phyloP scores from a whole-genome alignment of 1,140 invertebrate genomes.

The Sinella curviseta region DNA sequence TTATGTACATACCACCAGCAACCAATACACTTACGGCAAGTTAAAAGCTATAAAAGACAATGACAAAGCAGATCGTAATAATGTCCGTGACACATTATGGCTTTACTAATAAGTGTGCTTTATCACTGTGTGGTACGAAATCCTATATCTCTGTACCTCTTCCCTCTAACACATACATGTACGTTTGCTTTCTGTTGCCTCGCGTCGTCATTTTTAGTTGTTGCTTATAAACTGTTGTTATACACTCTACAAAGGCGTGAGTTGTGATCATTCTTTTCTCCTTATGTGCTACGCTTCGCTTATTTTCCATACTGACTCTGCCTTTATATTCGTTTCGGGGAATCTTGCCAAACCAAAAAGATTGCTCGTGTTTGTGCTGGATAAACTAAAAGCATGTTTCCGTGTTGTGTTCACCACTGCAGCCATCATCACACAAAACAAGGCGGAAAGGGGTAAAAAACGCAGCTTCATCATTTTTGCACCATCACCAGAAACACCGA shows the following conservation, averaged over 20 bases:
- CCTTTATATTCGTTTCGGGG: conserved; percentile 1
- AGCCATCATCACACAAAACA: not conserved
- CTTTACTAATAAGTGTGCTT: conserved; percentile 7
- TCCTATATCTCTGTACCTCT: not conserved
- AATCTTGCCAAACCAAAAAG: not conserved
- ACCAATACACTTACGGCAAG: not conserved
- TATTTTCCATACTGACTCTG: not conserved
- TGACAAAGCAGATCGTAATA: conserved; percentile 20
- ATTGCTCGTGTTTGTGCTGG: not conserved
- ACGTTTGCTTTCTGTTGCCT: not conserved
- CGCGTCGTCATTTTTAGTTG: not conserved
- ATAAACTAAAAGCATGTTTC: not conserved
- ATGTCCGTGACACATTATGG: conserved; percentile 19
- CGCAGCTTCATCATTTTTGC: conserved; percentile 29
- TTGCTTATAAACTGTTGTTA: not conserved
- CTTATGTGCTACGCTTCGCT: conserved; percentile 22
- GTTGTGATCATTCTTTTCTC: conserved; percentile 20
- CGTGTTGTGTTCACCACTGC: not conserved
- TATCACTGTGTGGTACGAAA: not conserved
- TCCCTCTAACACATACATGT: not conserved
- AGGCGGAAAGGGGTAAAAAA: not conserved
- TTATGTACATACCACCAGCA: not conserved
- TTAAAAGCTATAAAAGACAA: conserved; percentile 21
- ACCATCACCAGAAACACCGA: not conserved
- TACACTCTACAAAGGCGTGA: not conserved